Evolutionary conservation across 2,797 vertebrate species (phyloP).

Genomic region (Argentina silus): DNA sequence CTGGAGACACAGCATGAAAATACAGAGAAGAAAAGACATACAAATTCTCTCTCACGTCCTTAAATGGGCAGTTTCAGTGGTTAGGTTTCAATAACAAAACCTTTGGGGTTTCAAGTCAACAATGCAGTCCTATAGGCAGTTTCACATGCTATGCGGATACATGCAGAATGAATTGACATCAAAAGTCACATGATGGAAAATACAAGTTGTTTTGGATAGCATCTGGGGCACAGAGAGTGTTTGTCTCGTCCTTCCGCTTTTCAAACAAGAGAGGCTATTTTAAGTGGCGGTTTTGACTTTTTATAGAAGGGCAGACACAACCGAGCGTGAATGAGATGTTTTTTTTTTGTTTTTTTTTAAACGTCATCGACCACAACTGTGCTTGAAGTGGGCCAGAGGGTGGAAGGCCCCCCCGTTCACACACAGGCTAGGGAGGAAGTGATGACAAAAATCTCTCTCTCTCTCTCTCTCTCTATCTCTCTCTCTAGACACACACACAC

Average conservation of each 20-base stretch:
- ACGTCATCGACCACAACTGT: conserved; percentile 65
- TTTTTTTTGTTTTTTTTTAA: no score
- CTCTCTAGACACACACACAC: no score
- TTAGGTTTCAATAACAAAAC: not conserved
- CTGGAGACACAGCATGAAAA: conserved; percentile 3
- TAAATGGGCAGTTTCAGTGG: not conserved
- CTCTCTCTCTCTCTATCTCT: not conserved
- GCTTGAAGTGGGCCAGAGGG: conserved; percentile 73
- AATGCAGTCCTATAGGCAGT: not conserved
- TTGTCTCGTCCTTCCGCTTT: conserved; percentile 76
- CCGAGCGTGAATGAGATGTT: conserved; percentile 73
- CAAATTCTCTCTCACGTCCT: not conserved
- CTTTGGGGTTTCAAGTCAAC: not conserved
- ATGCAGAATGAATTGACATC: conserved; percentile 50
- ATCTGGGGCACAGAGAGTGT: conserved; percentile 50
- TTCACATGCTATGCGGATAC: conserved; percentile 40
- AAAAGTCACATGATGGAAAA: conserved; percentile 45
- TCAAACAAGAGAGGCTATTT: conserved; percentile 76
- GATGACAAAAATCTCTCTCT: conserved; percentile 56
- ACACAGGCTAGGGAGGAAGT: conserved; percentile 56
- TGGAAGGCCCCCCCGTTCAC: conserved; percentile 67
- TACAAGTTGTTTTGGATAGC: conserved; percentile 40
- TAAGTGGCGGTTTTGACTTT: conserved; percentile 62
- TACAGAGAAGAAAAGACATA: not conserved
- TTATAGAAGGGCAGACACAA: conserved; percentile 48